Evolutionary conservation across 1,140 invertebrate genomes (phyloP), one percentile per base, ranked within the genome.

Genomic region (Drosophila ohnishii): DNA sequence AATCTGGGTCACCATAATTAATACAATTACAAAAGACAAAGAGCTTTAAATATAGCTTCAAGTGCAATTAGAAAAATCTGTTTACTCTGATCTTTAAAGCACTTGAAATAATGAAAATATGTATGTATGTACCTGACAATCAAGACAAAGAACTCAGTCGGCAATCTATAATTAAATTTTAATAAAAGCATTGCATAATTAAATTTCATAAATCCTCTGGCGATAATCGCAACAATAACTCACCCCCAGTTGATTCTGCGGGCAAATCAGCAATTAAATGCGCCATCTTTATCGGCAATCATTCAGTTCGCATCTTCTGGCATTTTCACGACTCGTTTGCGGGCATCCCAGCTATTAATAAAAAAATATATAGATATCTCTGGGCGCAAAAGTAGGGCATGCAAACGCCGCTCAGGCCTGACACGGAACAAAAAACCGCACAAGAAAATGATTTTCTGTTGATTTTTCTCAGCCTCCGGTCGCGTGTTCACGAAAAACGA

Each of bases 401-500:
- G 83, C 67, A 86, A 85, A 78, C 56, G 62, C 50, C 65, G 70
- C 62, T 72, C 62, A 67, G 76, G 69, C 44, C 65, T 66, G 67
- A 78, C 61, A 74, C 48, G 48, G 25, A 75, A 80, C 22, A 66
- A 55, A 66, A 37, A 45, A 57, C 13, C 10, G 22, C 51, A 48
- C 34, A 75, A 35, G 56, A 75, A 76, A 59, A 76, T 66, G 56
- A 19, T 53, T 50, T 62, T 78, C 76, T 85, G 70, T 87, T 81
- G 84, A 87, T 77, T 76, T 76, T 87, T 73, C 75, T 48, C 83
- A 79, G 78, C 65, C 75, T 62, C 34, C 61, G 70, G 79, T 87
- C 69, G 82, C 83, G 83, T 85, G 82, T 87, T 82, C 59, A 65
- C 19, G 28, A 30, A 50, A 56, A 55, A 37, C 58, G 74, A 64